Evolutionary conservation across 2,888 invertebrate species (phyloP).

Genomic region (Dryococelus australis): DNA sequence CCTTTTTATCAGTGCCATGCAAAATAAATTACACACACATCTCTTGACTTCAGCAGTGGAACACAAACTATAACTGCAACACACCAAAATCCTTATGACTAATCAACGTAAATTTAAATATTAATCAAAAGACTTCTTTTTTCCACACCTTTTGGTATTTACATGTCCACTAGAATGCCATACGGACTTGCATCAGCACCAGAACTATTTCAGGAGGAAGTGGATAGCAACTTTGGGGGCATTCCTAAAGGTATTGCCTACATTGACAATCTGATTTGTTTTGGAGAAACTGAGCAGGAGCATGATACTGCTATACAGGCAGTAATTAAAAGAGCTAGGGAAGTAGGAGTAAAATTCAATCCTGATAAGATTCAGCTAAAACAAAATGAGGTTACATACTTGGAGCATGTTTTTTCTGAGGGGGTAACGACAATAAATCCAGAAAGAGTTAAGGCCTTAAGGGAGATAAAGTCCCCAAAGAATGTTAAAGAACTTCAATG

Average conservation of each 20-base stretch:
- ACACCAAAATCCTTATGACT: too few relatives aligned
- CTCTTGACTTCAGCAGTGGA: too few relatives aligned
- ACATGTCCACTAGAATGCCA: background rate
- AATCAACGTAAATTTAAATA: too few relatives aligned
- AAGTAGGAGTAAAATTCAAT: background rate
- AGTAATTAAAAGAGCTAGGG: background rate
- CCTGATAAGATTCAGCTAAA: background rate
- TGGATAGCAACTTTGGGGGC: background rate
- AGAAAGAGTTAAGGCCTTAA: background rate
- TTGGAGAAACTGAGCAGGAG: background rate
- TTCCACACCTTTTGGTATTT: background rate
- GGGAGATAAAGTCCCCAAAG: background rate
- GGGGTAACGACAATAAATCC: too few relatives aligned
- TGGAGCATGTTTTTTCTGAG: background rate
- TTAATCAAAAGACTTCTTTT: too few relatives aligned
- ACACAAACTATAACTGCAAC: too few relatives aligned
- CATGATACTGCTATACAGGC: background rate
- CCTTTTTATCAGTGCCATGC: too few relatives aligned
- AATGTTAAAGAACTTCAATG: background rate
- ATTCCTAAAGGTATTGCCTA: background rate
- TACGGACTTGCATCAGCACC: background rate
- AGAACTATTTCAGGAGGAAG: background rate
- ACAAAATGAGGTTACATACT: background rate
- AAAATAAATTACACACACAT: too few relatives aligned
- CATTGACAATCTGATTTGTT: background rate